Percentiles rank a stretch among this genome's conserved stretches.
These are phyloP conservation scores for Clarias fuscus DNA, from an alignment of 2,797 vertebrate genomes.

Conservation along the genomic window DNA sequence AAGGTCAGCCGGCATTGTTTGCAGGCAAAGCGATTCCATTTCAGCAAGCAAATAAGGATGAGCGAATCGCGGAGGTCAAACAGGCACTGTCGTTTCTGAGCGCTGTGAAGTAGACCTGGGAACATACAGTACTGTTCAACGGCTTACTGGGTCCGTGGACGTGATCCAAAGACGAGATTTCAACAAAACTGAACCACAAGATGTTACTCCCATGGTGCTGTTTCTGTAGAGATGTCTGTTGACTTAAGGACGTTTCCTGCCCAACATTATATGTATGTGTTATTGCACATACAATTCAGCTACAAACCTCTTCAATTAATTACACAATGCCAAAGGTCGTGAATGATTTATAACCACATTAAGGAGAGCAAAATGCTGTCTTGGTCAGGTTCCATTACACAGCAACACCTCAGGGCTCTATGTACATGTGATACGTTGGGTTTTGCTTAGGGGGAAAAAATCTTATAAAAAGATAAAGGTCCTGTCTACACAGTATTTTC, in stretches of 20 bases:
- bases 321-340: not conserved
- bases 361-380: not conserved
- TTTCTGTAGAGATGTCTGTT: not conserved
- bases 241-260: not conserved
- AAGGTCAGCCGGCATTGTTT: slow-evolving; percentile 57
- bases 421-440: not conserved
- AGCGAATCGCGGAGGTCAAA: not conserved
- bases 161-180: not conserved
- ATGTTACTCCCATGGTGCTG: not conserved
- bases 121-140: not conserved
- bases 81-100: not conserved
- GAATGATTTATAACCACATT: slow-evolving; percentile 12
- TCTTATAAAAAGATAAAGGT: not conserved
- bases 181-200: not conserved
- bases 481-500: not conserved
- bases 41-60: not conserved
- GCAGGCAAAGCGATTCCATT: slow-evolving; percentile 25
- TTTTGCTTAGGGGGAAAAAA: not conserved
- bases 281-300: not conserved
- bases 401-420: not conserved
- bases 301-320: slow-evolving; percentile 1
- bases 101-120: not conserved
- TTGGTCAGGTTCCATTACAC: not conserved
- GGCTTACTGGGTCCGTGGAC: not conserved
- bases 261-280: no score